phyloP scores from a whole-genome alignment of 2,888 invertebrate genomes.

The Acanthacorydalis orientalis region DNA sequence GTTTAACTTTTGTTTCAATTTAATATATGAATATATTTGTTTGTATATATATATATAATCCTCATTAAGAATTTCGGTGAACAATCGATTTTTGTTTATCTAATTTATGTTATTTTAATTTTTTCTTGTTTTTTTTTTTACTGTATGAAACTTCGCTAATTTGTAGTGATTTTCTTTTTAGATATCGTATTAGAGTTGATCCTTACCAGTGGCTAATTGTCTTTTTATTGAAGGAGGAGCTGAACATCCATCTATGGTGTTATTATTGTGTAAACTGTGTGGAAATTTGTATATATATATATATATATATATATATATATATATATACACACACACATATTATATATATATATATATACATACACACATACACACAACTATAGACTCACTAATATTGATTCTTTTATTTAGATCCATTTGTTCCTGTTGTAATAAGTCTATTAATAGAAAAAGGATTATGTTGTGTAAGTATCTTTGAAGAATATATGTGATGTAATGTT shows the following conservation, averaged over 20 bases:
- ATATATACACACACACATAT: neutral
- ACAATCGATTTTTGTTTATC: no score
- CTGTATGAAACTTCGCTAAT: no score
- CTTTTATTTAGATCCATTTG: conserved; percentile 53
- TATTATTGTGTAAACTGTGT: conserved; percentile 46
- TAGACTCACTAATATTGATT: no score
- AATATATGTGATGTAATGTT: neutral
- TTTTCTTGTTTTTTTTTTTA: no score
- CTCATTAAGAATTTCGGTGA: no score
- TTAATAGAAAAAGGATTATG: conserved; percentile 74
- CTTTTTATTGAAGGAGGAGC: conserved; percentile 54
- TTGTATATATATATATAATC: no score
- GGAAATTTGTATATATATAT: neutral
- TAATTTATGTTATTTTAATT: no score
- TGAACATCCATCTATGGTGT: conserved; percentile 55
- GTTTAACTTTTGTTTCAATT: no score
- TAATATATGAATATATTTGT: no score
- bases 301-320: conserved; percentile 12
- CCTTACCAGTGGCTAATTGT: conserved; percentile 80
- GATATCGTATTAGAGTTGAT: conserved; percentile 91
- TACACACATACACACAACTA: no score
- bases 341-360: conserved; percentile 4
- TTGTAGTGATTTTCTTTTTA: conserved; percentile 26
- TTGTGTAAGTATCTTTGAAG: conserved; percentile 47
- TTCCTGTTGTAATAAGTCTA: conserved; percentile 62